Base-by-base conservation (phyloP, 2,113 vertebrate genomes). In the Illadopsis cleaveri region DNA sequence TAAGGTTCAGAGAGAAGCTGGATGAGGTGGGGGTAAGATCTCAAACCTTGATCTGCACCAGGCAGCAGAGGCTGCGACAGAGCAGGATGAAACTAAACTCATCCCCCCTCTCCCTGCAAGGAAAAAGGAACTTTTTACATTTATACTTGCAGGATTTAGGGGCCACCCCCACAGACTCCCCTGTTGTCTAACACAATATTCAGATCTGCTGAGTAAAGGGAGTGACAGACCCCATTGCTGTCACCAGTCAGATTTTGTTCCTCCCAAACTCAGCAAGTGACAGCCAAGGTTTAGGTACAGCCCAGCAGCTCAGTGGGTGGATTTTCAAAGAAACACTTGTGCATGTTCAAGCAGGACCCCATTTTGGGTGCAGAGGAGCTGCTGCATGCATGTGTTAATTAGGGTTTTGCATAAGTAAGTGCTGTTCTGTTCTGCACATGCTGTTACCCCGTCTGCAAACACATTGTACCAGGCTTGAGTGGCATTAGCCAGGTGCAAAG, bases 51-150 rank as follows among this genome's bases (percentile, higher is more conserved):
- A 6, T 37, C 21, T 50, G 33, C 68, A 27, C 24, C 31, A 21
- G 10, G n/a, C 57, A 62, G 42, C 60, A 23, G 16, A 25, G 15
- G n/a, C 65, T 48, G 61, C 0, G 0, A 45, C 31, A 45, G 42
- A 54, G 53, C 40, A n/a, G 48, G 48, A 8, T 15, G 62, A 60
- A 83, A 69, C 60, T 19, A 72, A 72, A 44, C 8, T 18, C 3
- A 22, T 24, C 21, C 31, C 50, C 40, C n/a, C 30, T 15, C 58
- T 10, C 30, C 68, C 72, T 40, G 24, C 37, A 38, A 69, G 58
- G 13, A 33, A 64, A 83, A 83, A 15, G 6, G 45, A 81, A 40
- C 42, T n/a, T 65, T 6, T 10, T 1, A 16, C 19, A 61, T 18
- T 24, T 18, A 16, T 2, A 11, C 30, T 5, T 12, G 11, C 21